Evolutionary conservation across 1,140 invertebrate species (phyloP).

Genomic region (Lucilia cuprina): DNA sequence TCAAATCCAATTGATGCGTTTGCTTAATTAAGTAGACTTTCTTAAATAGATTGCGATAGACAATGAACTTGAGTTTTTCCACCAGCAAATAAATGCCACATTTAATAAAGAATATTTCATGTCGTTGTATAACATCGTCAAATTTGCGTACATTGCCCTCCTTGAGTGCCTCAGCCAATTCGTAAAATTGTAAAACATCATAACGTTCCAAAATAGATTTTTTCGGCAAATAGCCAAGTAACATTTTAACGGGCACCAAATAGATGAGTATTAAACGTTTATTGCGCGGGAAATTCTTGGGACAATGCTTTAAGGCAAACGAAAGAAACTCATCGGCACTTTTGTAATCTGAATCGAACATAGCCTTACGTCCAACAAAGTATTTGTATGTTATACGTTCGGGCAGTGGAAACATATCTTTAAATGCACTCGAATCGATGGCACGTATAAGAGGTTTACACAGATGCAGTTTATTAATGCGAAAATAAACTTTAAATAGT

Average conservation of each 20-base stretch:
- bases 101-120: slow-evolving; percentile 92
- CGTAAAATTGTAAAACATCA: slow-evolving; percentile 88
- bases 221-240: slow-evolving; percentile 90
- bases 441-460: slow-evolving; percentile 96
- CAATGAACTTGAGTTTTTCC: slow-evolving; percentile 94
- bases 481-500: slow-evolving; percentile 96
- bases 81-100: slow-evolving; percentile 96
- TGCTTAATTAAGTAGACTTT: slow-evolving; percentile 89
- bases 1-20: slow-evolving; percentile 90
- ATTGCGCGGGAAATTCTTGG: slow-evolving; percentile 82
- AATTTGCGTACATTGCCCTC: slow-evolving; percentile 88
- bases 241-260: slow-evolving; percentile 96
- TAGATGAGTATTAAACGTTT: slow-evolving; percentile 95
- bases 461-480: slow-evolving; percentile 95
- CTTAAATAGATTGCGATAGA: slow-evolving; percentile 96
- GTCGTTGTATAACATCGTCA: slow-evolving; percentile 82
- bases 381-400: slow-evolving; percentile 96
- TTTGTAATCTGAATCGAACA: slow-evolving; percentile 97
- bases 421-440: slow-evolving; percentile 89
- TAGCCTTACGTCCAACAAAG: slow-evolving; percentile 95
- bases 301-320: slow-evolving; percentile 92
- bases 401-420: slow-evolving; percentile 84
- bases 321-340: slow-evolving; percentile 89
- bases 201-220: slow-evolving; percentile 84
- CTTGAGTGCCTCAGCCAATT: slow-evolving; percentile 85